Base-by-base conservation (phyloP, 2,113 vertebrate genomes). In the Piprites chloris region DNA sequence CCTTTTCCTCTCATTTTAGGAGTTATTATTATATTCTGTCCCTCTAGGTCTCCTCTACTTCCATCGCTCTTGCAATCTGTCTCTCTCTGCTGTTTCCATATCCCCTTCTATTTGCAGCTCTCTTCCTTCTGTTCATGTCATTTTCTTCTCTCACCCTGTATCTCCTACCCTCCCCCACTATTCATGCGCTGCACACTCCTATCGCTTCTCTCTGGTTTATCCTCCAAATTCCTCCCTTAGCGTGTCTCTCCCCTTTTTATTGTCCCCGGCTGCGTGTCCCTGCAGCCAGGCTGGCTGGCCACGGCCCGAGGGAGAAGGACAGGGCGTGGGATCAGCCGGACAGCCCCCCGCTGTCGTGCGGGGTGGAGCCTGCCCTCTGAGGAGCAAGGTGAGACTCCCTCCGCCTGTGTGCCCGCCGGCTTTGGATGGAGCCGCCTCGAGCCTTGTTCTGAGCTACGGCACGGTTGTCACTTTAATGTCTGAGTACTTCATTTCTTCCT, bases 91-190 rank as follows among this genome's bases (percentile, higher is more conserved):
- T 95, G 93, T 96, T 96, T 97, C 95, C 95, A 93, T 93, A 96
- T 95, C 93, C 81, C 88, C 88, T 96, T 97, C 95, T 93, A 94
- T 96, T 94, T 93, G 85, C 89, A 96, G 94, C 94, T 96, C 88
- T 80, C 90, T 94, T 96, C 95, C 91, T 97, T 96, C 96, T 96
- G 95, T 96, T 96, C 93, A 94, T 96, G 96, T 96, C 78, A 92
- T 97, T 97, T 97, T 96, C 88, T 96, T 92, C 95, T 95, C 91
- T 96, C 96, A 95, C 93, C 87, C 96, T 95, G 82, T 90, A 95
- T 95, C 86, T 93, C 22, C 75, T 95, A 84, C 91, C 91, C 93
- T 96, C 95, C 95, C 96, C 94, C 90, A 93, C 87, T 86, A 85
- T 95, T 84, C 80, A 47, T 95, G 84, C 3, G 4, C 85, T 0